phyloP scores from a whole-genome alignment of 2,113 vertebrate genomes.

The Arizona elegans region DNA sequence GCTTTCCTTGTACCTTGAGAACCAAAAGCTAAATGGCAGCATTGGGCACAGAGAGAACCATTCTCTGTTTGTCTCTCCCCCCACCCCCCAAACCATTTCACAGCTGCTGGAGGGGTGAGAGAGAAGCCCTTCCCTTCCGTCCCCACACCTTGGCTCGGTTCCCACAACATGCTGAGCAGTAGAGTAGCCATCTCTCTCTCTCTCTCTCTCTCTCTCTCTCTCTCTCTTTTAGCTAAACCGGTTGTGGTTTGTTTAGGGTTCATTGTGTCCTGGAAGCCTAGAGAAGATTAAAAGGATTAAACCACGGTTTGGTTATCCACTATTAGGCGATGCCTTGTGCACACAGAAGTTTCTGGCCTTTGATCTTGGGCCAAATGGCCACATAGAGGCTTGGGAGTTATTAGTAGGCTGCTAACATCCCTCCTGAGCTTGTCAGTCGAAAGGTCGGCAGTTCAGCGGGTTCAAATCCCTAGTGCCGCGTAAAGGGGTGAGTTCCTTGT shows the following conservation, averaged over 20 bases:
- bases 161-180: background rate
- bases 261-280: background rate
- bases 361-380: background rate
- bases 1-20: background rate
- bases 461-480: no score
- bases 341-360: background rate
- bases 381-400: background rate
- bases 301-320: background rate
- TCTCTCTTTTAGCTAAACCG: no score
- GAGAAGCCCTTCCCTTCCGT: background rate
- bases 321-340: background rate
- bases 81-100: background rate
- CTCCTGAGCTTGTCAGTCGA: no score
- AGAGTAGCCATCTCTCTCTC: background rate
- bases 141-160: background rate
- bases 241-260: background rate
- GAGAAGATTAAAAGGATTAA: background rate
- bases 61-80: background rate
- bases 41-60: background rate
- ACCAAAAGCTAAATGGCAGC: background rate
- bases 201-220: no score
- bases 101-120: background rate
- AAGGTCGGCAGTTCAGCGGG: no score
- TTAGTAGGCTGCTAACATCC: background rate
- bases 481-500: no score